Conservation (phyloP, 2,113 vertebrate species). For the Haplochromis vanheusdeni region DNA sequence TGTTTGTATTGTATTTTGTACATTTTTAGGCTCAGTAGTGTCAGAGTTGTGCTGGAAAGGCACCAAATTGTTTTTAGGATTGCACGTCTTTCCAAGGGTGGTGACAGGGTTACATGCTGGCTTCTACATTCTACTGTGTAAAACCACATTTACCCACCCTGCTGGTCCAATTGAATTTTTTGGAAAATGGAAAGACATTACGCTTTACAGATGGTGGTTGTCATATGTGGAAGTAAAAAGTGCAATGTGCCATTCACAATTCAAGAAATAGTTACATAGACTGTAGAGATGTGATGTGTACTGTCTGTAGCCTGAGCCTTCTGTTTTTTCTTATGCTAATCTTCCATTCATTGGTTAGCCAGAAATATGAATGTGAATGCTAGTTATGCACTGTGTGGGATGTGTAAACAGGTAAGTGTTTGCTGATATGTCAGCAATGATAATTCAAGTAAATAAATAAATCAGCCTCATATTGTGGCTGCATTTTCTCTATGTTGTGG, state of each 20-base stretch:
- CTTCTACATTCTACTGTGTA: background rate
- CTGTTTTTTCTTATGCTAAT: background rate
- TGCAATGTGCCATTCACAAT: background rate
- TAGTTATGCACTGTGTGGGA: background rate
- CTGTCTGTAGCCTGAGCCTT: background rate
- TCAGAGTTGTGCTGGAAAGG: background rate
- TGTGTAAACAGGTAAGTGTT: background rate
- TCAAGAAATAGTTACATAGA: background rate
- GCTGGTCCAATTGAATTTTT: background rate
- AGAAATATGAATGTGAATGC: background rate
- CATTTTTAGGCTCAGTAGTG: background rate
- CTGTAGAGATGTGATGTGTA: background rate
- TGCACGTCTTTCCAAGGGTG: background rate
- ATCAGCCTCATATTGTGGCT: background rate
- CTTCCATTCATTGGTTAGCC: background rate
- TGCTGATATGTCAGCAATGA: background rate
- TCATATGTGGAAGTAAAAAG: no score
- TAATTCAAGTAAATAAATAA: background rate
- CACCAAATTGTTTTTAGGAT: constrained; percentile 4
- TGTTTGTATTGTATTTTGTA: background rate
- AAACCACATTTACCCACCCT: background rate
- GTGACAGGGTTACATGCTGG: background rate
- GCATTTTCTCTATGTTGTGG: background rate
- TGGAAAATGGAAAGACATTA: background rate
- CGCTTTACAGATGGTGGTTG: background rate